Percentiles rank a stretch among this genome's conserved stretches.
Conservation (phyloP, 2,888 invertebrate species). For the Trissolcus japonicus region DNA sequence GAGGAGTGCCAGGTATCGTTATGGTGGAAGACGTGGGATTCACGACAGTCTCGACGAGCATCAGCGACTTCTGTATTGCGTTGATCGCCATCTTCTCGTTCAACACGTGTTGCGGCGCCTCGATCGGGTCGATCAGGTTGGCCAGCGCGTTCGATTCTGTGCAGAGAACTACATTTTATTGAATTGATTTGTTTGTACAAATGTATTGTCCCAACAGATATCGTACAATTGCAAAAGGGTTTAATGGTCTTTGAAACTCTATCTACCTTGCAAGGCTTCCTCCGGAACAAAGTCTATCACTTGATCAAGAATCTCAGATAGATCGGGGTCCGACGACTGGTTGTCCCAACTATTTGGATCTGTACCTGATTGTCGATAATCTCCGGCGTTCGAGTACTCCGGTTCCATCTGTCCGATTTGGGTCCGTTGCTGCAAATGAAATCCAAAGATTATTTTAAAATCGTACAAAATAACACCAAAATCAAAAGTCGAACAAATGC, state of each 20-base stretch:
- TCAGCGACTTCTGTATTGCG: constrained; percentile 92
- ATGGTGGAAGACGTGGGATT: constrained; percentile 81
- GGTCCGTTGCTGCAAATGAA: constrained; percentile 68
- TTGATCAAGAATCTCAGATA: constrained; percentile 90
- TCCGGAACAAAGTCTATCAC: constrained; percentile 89
- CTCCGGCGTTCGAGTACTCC: constrained; percentile 74
- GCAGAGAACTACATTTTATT: constrained; percentile 35
- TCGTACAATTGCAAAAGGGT: background rate
- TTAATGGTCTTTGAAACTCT: background rate
- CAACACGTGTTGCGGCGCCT: constrained; percentile 76
- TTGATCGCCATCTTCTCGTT: constrained; percentile 88
- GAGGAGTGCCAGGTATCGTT: constrained; percentile 79
- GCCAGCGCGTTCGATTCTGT: constrained; percentile 66
- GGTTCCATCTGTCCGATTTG: constrained; percentile 75
- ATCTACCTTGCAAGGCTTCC: constrained; percentile 75
- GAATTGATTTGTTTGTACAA: background rate
- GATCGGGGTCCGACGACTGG: constrained; percentile 81
- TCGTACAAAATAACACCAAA: background rate
- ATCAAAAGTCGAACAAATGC: background rate
- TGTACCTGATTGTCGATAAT: constrained; percentile 68
- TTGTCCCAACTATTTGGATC: constrained; percentile 75
- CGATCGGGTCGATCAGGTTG: constrained; percentile 76
- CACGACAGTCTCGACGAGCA: constrained; percentile 86
- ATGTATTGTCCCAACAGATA: background rate
- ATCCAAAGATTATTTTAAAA: background rate